Evolutionary conservation across 1,140 invertebrate genomes (phyloP).

Genomic region (Holotrichia oblita): DNA sequence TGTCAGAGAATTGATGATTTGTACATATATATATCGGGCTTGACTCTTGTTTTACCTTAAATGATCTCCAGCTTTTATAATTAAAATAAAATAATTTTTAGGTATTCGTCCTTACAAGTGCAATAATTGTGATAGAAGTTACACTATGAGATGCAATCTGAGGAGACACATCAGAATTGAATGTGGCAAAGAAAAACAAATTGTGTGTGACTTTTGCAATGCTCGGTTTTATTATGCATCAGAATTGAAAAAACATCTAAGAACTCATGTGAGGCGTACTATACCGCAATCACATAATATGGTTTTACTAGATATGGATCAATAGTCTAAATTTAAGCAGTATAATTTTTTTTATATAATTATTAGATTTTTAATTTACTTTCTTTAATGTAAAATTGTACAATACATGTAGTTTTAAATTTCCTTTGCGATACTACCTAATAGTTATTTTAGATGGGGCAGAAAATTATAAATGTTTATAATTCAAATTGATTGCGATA

Average conservation of each 20-base stretch:
- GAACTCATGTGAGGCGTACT: background rate
- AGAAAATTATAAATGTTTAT: no score
- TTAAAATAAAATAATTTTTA: background rate
- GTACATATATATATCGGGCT: background rate
- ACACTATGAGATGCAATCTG: constrained; percentile 30
- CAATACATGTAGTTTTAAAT: no score
- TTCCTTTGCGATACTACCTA: no score
- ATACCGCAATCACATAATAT: constrained; percentile 4
- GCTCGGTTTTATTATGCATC: constrained; percentile 23
- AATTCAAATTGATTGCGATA: no score
- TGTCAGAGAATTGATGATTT: background rate
- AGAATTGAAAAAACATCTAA: constrained; percentile 25
- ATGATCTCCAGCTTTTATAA: background rate
- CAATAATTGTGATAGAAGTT: constrained; percentile 50
- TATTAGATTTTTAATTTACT: no score
- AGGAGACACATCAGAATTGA: constrained; percentile 42
- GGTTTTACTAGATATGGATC: background rate
- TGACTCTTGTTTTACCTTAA: background rate
- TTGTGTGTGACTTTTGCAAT: constrained; percentile 31
- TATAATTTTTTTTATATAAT: no score
- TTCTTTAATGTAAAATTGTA: no score
- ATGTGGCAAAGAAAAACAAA: constrained; percentile 43
- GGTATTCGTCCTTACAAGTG: constrained; percentile 56
- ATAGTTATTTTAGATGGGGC: no score
- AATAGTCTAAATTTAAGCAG: background rate